Evolutionary conservation across 1,140 invertebrate genomes (phyloP).

Genomic region (Muscidifurax raptorellus): DNA sequence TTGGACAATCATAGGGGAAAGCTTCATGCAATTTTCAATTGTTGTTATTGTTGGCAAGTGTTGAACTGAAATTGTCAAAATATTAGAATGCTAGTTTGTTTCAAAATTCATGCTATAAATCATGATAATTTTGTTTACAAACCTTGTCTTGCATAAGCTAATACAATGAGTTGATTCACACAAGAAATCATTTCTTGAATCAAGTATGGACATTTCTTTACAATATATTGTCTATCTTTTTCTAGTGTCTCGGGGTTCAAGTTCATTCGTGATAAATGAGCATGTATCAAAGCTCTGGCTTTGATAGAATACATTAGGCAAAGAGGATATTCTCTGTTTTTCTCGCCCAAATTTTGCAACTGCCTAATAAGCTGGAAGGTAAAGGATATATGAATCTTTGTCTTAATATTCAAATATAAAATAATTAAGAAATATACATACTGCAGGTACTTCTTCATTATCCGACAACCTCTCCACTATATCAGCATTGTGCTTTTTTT

Average conservation of each 20-base stretch:
- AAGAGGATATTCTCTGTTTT: constrained; percentile 95
- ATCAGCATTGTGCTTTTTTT: constrained; percentile 94
- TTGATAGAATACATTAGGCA: constrained; percentile 98
- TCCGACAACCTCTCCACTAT: constrained; percentile 95
- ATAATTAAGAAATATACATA: constrained; percentile 73
- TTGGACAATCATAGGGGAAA: constrained; percentile 97
- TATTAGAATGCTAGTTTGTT: not conserved
- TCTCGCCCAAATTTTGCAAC: constrained; percentile 91
- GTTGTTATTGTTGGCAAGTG: constrained; percentile 93
- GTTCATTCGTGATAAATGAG: constrained; percentile 91
- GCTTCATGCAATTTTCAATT: constrained; percentile 98
- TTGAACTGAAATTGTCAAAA: constrained; percentile 78
- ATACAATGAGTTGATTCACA: constrained; percentile 93
- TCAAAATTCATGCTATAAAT: not conserved
- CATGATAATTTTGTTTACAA: constrained; percentile 66
- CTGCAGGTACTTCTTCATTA: constrained; percentile 94
- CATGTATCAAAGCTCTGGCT: constrained; percentile 94
- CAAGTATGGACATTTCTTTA: constrained; percentile 96
- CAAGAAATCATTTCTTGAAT: constrained; percentile 98
- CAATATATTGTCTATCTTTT: constrained; percentile 89
- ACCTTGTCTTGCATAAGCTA: constrained; percentile 94
- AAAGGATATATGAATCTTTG: constrained; percentile 51
- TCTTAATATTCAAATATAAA: constrained; percentile 23
- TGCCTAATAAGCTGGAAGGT: constrained; percentile 89
- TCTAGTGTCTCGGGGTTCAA: constrained; percentile 90